Evolutionary conservation across 2,113 vertebrate genomes (phyloP), one percentile per base, ranked within the genome.

Genomic region (Stigmatopora argus): DNA sequence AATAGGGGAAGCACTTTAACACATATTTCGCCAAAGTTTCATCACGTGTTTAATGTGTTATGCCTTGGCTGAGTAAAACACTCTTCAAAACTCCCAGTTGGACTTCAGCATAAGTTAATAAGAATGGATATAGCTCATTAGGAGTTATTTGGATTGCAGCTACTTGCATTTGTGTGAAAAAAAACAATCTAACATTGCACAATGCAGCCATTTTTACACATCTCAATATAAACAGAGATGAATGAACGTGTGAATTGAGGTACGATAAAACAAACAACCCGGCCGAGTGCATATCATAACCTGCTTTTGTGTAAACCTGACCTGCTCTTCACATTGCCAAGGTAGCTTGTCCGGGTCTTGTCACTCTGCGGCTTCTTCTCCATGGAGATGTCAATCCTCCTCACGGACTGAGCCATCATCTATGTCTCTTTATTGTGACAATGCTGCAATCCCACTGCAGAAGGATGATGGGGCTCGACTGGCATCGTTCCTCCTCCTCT

Each of bases 281-380:
- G 69, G 71, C 59, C 72, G 81, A 64, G 70, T 18, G 11, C 19
- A 61, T 83, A 73, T 72, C 62, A 58, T 62, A 53, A 69, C 62
- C 59, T 45, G 46, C 31, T 18, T 15, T 10, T 66, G 76, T 74
- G 1, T 18, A 48, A 58, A 71, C 46, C 80, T 86, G 74, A 90
- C 91, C 90, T 92, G 77, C 74, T 86, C 78, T 90, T 91, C 70
- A 90, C 88, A 34, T 89, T 90, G 72, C 88, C 87, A 73, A 92
- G 91, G 86, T 92, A 92, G 78, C 89, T 77, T 23, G 75, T 68
- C 72, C 87, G 88, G 71, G 67, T 74, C 55, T 87, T 90, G 55
- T 89, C 85, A 72, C 77, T 77, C 66, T 76, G 79, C 15, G 75
- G 45, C 66, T 83, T 80, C 11, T 75, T 76, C 45, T 92, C 87